Evolutionary conservation across 2,797 vertebrate genomes (phyloP).

Genomic region (Cryptoprocta ferox): DNA sequence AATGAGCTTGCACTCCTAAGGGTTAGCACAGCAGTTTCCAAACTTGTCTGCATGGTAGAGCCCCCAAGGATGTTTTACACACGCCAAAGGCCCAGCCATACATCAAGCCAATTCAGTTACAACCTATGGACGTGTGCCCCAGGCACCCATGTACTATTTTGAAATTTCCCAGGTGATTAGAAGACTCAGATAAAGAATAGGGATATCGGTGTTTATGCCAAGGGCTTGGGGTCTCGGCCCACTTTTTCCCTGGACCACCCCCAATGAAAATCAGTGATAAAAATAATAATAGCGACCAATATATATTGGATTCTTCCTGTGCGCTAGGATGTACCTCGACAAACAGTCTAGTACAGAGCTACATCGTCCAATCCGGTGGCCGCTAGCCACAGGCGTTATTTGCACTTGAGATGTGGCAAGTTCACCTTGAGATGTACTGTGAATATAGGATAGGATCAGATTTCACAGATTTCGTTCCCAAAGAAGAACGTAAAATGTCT

Average conservation of each 20-base stretch:
- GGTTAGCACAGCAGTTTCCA: neutral
- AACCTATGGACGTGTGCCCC: neutral
- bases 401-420: neutral
- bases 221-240: neutral
- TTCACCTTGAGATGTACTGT: neutral
- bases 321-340: neutral
- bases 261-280: neutral
- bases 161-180: neutral
- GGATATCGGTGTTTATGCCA: neutral
- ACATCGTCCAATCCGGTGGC: accelerated
- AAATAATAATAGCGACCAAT: neutral
- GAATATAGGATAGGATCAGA: neutral
- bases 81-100: neutral
- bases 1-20: neutral
- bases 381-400: neutral
- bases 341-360: accelerated
- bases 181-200: neutral
- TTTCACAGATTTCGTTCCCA: neutral
- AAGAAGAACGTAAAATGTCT: neutral
- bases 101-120: neutral
- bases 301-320: neutral
- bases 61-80: neutral
- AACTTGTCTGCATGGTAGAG: neutral
- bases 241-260: neutral
- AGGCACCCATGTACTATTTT: neutral